These are phyloP conservation scores for Phaetusa simplex DNA, from an alignment of 2,113 vertebrate species.

Conservation along the genomic window DNA sequence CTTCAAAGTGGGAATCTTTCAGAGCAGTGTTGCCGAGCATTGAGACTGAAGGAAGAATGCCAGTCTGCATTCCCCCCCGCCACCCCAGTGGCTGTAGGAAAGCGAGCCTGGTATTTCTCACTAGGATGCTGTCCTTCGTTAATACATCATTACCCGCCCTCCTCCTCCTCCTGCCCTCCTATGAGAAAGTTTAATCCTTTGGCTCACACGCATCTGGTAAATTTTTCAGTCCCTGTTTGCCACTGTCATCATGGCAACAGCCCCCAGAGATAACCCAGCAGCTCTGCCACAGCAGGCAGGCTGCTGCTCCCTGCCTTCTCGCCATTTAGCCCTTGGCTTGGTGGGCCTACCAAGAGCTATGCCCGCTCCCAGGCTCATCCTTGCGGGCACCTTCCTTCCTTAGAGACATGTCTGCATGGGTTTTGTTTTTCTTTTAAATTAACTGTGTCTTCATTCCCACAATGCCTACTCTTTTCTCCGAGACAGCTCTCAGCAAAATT, in stretches of 20 bases:
- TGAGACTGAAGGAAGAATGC: not conserved
- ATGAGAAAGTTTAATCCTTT: slow-evolving; percentile 44
- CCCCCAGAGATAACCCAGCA: slow-evolving; percentile 21
- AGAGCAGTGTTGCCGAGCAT: not conserved
- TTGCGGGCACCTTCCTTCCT: accelerated
- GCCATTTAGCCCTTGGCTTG: not conserved
- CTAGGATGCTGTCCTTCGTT: not conserved
- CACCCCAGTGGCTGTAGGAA: not conserved
- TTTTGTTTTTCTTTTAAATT: not conserved
- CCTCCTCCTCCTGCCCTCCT: not conserved
- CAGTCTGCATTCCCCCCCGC: not conserved
- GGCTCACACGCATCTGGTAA: slow-evolving; percentile 1
- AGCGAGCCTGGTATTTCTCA: slow-evolving; percentile 23
- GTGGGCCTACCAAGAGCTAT: not conserved
- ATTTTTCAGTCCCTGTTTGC: slow-evolving; percentile 44
- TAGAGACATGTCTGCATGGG: not conserved
- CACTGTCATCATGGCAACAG: slow-evolving; percentile 10
- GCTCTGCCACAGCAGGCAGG: not conserved
- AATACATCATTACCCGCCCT: not conserved
- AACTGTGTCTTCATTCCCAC: not conserved
- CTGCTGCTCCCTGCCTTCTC: not conserved
- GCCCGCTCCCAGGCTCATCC: not conserved
- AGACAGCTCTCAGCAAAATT: not conserved
- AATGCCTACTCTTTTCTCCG: not conserved
- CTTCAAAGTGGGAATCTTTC: not conserved